phyloP scores from a whole-genome alignment of 1,140 invertebrate genomes.

The Ceratina australensis region DNA sequence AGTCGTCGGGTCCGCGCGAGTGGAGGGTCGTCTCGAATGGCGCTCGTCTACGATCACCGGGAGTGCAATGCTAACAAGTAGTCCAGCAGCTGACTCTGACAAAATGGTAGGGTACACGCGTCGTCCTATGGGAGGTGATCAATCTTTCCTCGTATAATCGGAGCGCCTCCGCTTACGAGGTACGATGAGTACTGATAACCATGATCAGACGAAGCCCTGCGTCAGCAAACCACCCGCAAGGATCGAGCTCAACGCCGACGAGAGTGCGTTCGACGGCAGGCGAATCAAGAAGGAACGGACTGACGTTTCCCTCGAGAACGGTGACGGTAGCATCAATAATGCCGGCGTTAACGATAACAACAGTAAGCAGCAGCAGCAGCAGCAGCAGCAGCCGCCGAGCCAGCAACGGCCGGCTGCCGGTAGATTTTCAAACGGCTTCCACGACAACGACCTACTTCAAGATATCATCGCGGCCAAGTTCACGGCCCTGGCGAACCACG shows the following conservation, averaged over 20 bases:
- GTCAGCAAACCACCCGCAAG: conserved; percentile 53
- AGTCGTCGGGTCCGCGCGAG: conserved; percentile 49
- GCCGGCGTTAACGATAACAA: conserved; percentile 33
- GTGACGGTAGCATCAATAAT: conserved; percentile 26
- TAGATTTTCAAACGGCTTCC: conserved; percentile 71
- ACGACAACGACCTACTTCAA: conserved; percentile 69
- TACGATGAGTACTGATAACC: conserved; percentile 69
- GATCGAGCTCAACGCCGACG: conserved; percentile 57
- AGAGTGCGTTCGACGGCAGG: conserved; percentile 65
- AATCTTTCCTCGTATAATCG: conserved; percentile 56
- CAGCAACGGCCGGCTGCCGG: conserved; percentile 40
- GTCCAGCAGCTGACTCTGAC: conserved; percentile 69
- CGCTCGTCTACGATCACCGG: conserved; percentile 41
- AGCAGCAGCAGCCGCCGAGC: conserved; percentile 27
- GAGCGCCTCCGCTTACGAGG: conserved; percentile 46
- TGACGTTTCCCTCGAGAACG: conserved; percentile 63
- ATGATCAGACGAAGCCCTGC: conserved; percentile 60
- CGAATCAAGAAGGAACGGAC: conserved; percentile 70
- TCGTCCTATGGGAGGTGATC: conserved; percentile 52
- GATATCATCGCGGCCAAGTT: conserved; percentile 73
- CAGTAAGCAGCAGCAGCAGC: conserved; percentile 25
- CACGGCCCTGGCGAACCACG: conserved; percentile 66
- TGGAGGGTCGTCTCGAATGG: conserved; percentile 48
- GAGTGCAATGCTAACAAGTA: conserved; percentile 53
- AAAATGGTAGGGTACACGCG: conserved; percentile 64